Percentiles rank a stretch among this genome's conserved stretches.
These are phyloP conservation scores for Torymus tubicola DNA, from an alignment of 2,888 invertebrate genomes.

Conservation along the genomic window DNA sequence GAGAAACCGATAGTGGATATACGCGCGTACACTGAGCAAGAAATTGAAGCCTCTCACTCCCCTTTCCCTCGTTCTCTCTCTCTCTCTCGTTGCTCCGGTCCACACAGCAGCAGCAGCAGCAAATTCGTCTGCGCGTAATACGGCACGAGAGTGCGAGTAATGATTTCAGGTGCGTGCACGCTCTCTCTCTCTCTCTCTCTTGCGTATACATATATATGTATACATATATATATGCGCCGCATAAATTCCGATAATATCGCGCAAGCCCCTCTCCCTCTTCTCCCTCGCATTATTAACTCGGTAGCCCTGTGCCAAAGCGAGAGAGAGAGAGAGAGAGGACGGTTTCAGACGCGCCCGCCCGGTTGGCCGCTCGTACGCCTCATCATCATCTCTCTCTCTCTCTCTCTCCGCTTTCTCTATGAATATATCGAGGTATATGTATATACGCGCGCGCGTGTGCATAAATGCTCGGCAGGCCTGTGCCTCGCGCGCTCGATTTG, in stretches of 20 bases:
- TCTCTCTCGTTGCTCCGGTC: no score
- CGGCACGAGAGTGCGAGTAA: constrained; percentile 34
- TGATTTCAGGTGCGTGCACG: constrained; percentile 57
- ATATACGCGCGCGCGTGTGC: not conserved
- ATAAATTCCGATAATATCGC: constrained; percentile 63
- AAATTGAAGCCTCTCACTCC: no score
- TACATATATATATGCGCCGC: constrained; percentile 41
- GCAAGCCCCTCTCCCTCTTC: no score
- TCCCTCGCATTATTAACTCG: constrained; percentile 67
- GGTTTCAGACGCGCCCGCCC: constrained; percentile 37
- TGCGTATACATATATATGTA: not conserved
- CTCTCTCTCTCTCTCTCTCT: not conserved
- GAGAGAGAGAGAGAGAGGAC: no score
- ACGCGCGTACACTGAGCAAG: no score
- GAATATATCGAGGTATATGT: constrained; percentile 41
- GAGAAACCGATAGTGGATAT: not conserved
- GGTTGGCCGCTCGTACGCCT: not conserved
- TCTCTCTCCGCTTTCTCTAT: not conserved
- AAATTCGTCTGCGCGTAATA: no score
- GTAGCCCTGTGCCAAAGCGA: constrained; percentile 46
- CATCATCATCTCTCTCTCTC: constrained; percentile 12
- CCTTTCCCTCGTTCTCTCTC: no score
- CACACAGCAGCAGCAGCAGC: no score
- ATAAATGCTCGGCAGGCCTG: constrained; percentile 32
- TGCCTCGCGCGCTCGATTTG: constrained; percentile 17